Conservation (phyloP, 2,888 invertebrate genomes). For the Synergus laeviventris region DNA sequence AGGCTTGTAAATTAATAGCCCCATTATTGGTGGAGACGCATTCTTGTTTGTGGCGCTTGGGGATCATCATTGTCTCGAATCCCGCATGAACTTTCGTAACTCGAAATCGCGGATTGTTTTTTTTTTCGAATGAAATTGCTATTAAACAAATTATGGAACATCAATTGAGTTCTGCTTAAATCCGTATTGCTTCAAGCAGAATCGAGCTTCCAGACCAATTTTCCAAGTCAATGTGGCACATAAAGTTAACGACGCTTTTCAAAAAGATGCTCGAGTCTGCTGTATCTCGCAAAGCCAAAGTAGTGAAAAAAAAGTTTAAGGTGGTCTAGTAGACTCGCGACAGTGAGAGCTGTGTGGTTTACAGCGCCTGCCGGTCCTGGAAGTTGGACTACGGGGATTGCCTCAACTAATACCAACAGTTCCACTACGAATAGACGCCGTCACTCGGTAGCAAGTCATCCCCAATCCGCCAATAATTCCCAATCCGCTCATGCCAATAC, state of each 20-base stretch:
- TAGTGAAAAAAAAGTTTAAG: slow-evolving; percentile 24
- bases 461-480: slow-evolving; percentile 73
- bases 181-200: not conserved
- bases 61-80: slow-evolving; percentile 12
- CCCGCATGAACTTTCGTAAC: slow-evolving; percentile 4
- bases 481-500: slow-evolving; percentile 71
- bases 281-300: not conserved
- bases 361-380: slow-evolving; percentile 72
- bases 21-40: slow-evolving; percentile 30
- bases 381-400: slow-evolving; percentile 69
- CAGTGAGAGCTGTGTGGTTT: slow-evolving; percentile 72
- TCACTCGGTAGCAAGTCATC: slow-evolving; percentile 75
- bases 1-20: slow-evolving; percentile 43
- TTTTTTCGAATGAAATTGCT: not conserved
- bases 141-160: not conserved
- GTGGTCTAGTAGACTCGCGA: slow-evolving; percentile 57
- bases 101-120: not conserved
- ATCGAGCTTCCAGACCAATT: not conserved
- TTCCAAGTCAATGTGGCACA: not conserved
- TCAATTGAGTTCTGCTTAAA: not conserved
- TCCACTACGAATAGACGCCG: slow-evolving; percentile 72
- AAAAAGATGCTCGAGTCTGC: not conserved
- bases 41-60: slow-evolving; percentile 31
- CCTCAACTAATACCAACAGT: slow-evolving; percentile 70
- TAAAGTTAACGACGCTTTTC: slow-evolving; percentile 15